These are phyloP conservation scores for Drosophila limbata DNA, from an alignment of 2,888 invertebrate species.

Conservation along the genomic window DNA sequence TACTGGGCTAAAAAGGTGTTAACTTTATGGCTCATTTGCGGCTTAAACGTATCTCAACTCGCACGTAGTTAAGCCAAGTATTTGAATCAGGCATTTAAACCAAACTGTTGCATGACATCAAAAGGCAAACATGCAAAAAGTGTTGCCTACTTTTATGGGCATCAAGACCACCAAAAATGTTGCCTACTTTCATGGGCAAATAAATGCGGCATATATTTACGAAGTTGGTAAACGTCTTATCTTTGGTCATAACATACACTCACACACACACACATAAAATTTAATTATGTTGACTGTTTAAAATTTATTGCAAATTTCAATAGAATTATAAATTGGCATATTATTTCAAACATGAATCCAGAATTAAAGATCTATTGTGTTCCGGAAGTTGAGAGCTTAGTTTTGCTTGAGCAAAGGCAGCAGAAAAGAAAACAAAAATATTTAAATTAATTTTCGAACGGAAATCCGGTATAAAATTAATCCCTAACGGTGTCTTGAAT, in stretches of 20 bases:
- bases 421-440: too few relatives aligned
- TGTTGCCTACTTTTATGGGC: slow-evolving; percentile 12
- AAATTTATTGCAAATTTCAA: too few relatives aligned
- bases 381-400: too few relatives aligned
- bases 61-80: slow-evolving; percentile 39
- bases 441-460: too few relatives aligned
- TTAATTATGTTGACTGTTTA: too few relatives aligned
- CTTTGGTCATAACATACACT: neutral
- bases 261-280: too few relatives aligned
- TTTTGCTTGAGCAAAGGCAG: too few relatives aligned
- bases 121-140: neutral
- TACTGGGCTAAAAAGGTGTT: slow-evolving; percentile 48
- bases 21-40: slow-evolving; percentile 67
- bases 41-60: slow-evolving; percentile 16
- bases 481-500: too few relatives aligned
- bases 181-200: slow-evolving; percentile 46
- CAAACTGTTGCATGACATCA: slow-evolving; percentile 23
- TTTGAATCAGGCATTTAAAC: slow-evolving; percentile 12
- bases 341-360: too few relatives aligned
- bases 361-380: too few relatives aligned
- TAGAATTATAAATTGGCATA: too few relatives aligned
- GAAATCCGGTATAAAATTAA: too few relatives aligned
- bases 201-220: slow-evolving; percentile 10
- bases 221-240: slow-evolving; percentile 11
- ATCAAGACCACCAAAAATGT: slow-evolving; percentile 3